Percentiles rank a stretch among this genome's conserved stretches.
phyloP scores from a whole-genome alignment of 1,140 invertebrate genomes.

The Cephus cinctus region DNA sequence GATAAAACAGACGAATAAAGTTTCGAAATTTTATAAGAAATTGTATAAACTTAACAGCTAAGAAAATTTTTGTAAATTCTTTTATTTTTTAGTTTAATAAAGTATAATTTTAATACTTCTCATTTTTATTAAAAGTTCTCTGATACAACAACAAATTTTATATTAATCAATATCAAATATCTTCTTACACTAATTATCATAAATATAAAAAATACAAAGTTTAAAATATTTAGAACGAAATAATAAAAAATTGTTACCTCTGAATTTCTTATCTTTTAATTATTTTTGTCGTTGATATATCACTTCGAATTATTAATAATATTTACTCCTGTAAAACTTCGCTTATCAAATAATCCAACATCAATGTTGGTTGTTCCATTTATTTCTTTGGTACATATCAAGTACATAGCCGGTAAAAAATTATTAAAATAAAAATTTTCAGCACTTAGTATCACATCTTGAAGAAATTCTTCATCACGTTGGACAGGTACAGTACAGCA shows the following conservation, averaged over 20 bases:
- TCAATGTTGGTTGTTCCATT: no score
- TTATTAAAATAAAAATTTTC: conserved; percentile 31
- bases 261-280: conserved; percentile 2
- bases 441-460: conserved; percentile 20
- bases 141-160: conserved; percentile 2
- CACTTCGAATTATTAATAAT: no score
- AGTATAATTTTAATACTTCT: background rate
- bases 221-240: no score
- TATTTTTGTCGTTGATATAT: no score
- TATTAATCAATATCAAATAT: no score
- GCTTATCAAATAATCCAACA: no score
- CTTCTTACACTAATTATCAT: conserved; percentile 6
- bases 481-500: conserved; percentile 20
- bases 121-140: background rate
- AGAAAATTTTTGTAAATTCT: background rate
- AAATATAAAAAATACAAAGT: no score
- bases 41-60: background rate
- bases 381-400: conserved; percentile 1
- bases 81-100: conserved; percentile 1
- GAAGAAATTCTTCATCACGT: conserved; percentile 25
- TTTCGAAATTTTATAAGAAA: background rate
- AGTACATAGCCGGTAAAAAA: conserved; percentile 18
- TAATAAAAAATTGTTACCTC: no score
- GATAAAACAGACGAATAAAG: background rate
- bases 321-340: no score